These are phyloP conservation scores for Crocallis elinguaria DNA, from an alignment of 2,888 invertebrate species.

Conservation along the genomic window DNA sequence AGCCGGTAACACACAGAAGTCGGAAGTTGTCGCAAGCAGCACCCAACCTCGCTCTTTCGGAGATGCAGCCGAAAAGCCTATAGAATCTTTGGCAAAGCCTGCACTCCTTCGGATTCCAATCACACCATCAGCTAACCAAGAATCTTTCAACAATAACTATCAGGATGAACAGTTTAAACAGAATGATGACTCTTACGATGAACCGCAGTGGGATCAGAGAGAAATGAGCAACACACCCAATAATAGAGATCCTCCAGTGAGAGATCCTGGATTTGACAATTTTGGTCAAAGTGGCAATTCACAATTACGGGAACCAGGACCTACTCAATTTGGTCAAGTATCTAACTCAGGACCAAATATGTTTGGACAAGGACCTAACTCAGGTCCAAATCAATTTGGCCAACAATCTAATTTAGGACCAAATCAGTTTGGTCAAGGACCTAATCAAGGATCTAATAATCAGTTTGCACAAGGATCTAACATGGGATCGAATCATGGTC, in stretches of 20 bases:
- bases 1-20: conserved; percentile 30
- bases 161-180: conserved; percentile 27
- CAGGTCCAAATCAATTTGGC: conserved; percentile 6
- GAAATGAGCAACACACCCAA: conserved; percentile 29
- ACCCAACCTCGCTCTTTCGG: conserved; percentile 71
- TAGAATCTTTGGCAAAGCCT: conserved; percentile 18
- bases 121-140: neutral
- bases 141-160: conserved; percentile 11
- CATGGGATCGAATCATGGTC: no score
- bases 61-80: conserved; percentile 49
- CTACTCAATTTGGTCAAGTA: conserved; percentile 2
- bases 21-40: conserved; percentile 56
- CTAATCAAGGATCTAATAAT: neutral
- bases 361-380: conserved; percentile 9
- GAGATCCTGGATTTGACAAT: conserved; percentile 23
- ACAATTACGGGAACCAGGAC: conserved; percentile 3
- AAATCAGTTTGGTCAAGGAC: conserved; percentile 20
- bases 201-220: conserved; percentile 36
- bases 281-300: conserved; percentile 13
- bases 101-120: neutral
- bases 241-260: conserved; percentile 21
- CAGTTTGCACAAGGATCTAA: conserved; percentile 10
- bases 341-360: neutral
- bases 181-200: conserved; percentile 17
- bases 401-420: no score